Evolutionary conservation across 2,888 invertebrate species (phyloP).

Genomic region (Trichogramma dendrolimi): DNA sequence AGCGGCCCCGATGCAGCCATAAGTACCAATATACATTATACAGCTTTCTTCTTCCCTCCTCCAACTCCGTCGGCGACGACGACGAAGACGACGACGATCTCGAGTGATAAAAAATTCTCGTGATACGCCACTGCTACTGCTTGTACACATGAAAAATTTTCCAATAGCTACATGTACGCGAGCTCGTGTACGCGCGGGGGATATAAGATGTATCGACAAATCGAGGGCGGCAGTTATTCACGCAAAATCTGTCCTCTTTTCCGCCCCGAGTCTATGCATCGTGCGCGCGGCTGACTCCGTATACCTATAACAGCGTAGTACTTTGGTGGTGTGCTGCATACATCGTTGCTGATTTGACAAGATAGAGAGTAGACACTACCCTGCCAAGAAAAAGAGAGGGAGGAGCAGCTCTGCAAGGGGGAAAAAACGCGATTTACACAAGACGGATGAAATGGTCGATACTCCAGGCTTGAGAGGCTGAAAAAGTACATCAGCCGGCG

Average conservation of each 20-base stretch:
- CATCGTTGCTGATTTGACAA: constrained; percentile 23
- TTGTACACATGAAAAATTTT: too few species aligned
- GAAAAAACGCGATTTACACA: constrained; percentile 22
- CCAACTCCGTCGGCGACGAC: not conserved
- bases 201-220: constrained; percentile 25
- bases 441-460: constrained; percentile 13
- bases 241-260: not conserved
- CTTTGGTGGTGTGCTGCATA: constrained; percentile 14
- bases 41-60: not conserved
- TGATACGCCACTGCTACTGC: not conserved
- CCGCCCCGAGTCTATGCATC: constrained; percentile 2
- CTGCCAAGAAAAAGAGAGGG: not conserved
- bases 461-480: not conserved
- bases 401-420: constrained; percentile 15
- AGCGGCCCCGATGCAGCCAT: not conserved
- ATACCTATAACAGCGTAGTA: too few species aligned
- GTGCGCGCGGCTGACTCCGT: not conserved
- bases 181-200: too few species aligned
- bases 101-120: constrained; percentile 9
- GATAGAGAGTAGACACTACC: constrained; percentile 2
- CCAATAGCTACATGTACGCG: too few species aligned
- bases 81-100: not conserved
- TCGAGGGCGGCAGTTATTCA: constrained; percentile 15
- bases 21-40: not conserved
- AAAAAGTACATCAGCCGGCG: not conserved